These are phyloP conservation scores for Dasysyrphus albostriatus DNA, from an alignment of 2,888 invertebrate genomes.

Conservation along the genomic window DNA sequence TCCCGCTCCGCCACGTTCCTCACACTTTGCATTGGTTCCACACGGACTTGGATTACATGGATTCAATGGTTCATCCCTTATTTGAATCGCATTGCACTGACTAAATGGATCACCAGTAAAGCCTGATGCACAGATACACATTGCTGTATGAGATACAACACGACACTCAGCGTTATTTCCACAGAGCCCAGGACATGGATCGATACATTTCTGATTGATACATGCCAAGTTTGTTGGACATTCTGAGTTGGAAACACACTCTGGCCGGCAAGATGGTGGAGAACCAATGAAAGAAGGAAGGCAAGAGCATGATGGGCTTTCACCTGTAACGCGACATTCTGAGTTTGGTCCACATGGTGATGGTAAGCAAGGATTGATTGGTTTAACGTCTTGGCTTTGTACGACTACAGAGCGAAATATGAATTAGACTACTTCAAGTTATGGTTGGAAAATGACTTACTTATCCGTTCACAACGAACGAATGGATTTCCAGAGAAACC, in stretches of 20 bases:
- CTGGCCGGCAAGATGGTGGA: slow-evolving; percentile 88
- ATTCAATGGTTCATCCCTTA: slow-evolving; percentile 82
- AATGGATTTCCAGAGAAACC: slow-evolving; percentile 90
- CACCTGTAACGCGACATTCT: slow-evolving; percentile 85
- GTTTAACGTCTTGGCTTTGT: slow-evolving; percentile 78
- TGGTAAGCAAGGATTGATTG: slow-evolving; percentile 86
- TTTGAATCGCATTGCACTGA: slow-evolving; percentile 83
- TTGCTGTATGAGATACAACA: slow-evolving; percentile 86
- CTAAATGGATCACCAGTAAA: slow-evolving; percentile 87
- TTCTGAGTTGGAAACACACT: slow-evolving; percentile 87
- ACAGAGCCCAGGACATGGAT: slow-evolving; percentile 87
- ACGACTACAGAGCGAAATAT: slow-evolving; percentile 75
- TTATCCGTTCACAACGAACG: slow-evolving; percentile 85
- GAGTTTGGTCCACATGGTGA: slow-evolving; percentile 91
- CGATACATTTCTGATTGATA: slow-evolving; percentile 85
- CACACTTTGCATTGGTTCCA: slow-evolving; percentile 89
- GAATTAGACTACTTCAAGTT: neutral
- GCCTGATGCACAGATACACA: slow-evolving; percentile 86
- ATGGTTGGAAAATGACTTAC: slow-evolving; percentile 76
- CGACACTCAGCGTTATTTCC: slow-evolving; percentile 86
- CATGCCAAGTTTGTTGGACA: slow-evolving; percentile 86
- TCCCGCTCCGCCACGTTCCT: slow-evolving; percentile 89
- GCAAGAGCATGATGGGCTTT: slow-evolving; percentile 85
- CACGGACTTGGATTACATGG: slow-evolving; percentile 86
- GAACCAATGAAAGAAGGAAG: slow-evolving; percentile 86